Conservation (phyloP, 2,888 invertebrate species). For the Acholoe squamosa region DNA sequence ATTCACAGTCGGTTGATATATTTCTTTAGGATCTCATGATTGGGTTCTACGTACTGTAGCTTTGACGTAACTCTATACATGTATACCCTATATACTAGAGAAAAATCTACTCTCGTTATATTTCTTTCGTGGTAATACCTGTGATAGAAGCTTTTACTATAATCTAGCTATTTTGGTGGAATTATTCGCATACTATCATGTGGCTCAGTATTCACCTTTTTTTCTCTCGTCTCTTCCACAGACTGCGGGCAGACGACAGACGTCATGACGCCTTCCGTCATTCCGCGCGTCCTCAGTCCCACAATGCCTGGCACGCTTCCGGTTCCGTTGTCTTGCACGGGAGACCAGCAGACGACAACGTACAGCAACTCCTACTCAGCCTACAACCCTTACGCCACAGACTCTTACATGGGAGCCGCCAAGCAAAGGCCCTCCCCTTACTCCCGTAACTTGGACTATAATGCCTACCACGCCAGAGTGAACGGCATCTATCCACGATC, state of each 20-base stretch:
- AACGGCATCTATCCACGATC: slow-evolving; percentile 77
- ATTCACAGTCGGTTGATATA: no score
- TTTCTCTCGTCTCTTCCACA: background rate
- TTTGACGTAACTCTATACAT: no score
- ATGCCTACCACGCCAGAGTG: slow-evolving; percentile 75
- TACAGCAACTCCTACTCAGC: slow-evolving; percentile 70
- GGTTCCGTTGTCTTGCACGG: slow-evolving; percentile 38
- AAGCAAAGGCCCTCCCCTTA: slow-evolving; percentile 77
- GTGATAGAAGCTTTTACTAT: no score
- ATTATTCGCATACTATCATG: no score
- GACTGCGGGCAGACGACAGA: slow-evolving; percentile 55
- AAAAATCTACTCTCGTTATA: no score
- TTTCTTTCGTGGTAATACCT: no score
- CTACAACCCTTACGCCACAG: slow-evolving; percentile 76
- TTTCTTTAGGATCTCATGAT: no score
- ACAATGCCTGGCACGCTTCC: slow-evolving; percentile 48
- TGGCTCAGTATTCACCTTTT: background rate
- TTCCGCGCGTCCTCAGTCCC: slow-evolving; percentile 61
- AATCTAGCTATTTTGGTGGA: no score
- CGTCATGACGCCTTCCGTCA: slow-evolving; percentile 29
- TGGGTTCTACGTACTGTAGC: no score
- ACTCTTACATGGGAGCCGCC: slow-evolving; percentile 76
- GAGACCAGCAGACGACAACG: slow-evolving; percentile 41
- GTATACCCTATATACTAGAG: no score
- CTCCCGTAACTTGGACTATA: slow-evolving; percentile 77